A percentile compares a stretch with the other conserved stretches of the same genome.
These are phyloP conservation scores for Pteropus rufus DNA, from an alignment of 2,797 vertebrate genomes.

Conservation along the genomic window DNA sequence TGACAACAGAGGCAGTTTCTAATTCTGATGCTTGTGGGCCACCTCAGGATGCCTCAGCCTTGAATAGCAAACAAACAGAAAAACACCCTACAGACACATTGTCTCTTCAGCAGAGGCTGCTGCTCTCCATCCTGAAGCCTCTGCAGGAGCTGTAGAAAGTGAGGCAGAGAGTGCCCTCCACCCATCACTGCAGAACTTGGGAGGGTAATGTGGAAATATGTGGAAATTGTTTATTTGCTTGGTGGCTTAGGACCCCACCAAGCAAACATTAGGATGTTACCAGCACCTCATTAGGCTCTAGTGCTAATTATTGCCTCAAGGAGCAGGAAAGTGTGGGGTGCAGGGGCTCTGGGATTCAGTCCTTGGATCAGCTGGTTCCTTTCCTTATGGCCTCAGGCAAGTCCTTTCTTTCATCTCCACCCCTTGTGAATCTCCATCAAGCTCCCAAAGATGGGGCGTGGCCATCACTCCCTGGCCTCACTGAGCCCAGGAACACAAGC, in stretches of 20 bases:
- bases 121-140: neutral
- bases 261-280: neutral
- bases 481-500: neutral
- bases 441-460: neutral
- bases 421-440: neutral
- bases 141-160: neutral
- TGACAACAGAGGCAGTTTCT: neutral
- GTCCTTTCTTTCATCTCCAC: neutral
- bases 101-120: neutral
- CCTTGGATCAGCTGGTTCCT: neutral
- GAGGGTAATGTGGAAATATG: neutral
- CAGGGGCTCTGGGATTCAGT: neutral
- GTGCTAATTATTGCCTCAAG: neutral
- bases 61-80: neutral
- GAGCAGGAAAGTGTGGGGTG: neutral
- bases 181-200: accelerated
- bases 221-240: neutral
- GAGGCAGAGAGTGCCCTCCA: neutral
- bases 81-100: neutral
- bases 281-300: neutral
- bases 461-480: neutral
- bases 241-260: neutral
- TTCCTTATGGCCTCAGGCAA: neutral
- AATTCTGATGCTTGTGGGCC: neutral
- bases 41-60: neutral